Evolutionary conservation across 2,113 vertebrate species (phyloP), one percentile per base, ranked within the genome.

Genomic region (Lates calcarifer): DNA sequence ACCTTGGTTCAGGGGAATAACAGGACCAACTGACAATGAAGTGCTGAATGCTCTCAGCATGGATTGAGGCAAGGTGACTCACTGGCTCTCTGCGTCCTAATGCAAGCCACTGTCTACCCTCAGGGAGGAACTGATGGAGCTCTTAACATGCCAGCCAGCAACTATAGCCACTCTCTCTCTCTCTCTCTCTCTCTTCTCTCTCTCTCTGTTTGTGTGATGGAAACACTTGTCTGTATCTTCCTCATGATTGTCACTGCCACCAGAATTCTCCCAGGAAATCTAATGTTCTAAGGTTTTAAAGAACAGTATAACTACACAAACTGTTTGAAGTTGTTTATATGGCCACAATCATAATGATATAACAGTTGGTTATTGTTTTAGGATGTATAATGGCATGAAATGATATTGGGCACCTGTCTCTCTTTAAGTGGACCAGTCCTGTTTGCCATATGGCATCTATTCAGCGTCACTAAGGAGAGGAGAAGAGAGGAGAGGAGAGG

Each of bases 21-120:
- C 68, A 45, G 84, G 62, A 84, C 49, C 72, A 71, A 80, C 83
- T 90, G 89, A 91, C 87, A 83, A 88, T 79, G 74, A 89, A 88
- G 82, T 67, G 77, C 84, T 51, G 82, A 72, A 82, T 57, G 92
- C 89, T 90, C 80, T 86, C 29, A 90, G 90, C 81, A 71, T 81
- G 77, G 87, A 91, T 79, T 67, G 37, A 69, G 91, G 89, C 87
- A 90, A 94, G 92, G 91, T 93, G 91, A 93, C 90, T 91, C 91
- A 88, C 77, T 80, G 80, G 70, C 81, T 85, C 77, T 78, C 86
- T 76, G 77, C 17, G 31, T 87, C 77, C 82, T 87, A 90, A 91
- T 91, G 88, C 85, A 71, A 85, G 84, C 66, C 79, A 70, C 66
- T 61, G 80, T 84, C 71, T 61, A 28, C 70, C 91, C 85, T 84